Evolutionary conservation across 2,797 vertebrate genomes (phyloP).

Genomic region (Ibycter americanus): DNA sequence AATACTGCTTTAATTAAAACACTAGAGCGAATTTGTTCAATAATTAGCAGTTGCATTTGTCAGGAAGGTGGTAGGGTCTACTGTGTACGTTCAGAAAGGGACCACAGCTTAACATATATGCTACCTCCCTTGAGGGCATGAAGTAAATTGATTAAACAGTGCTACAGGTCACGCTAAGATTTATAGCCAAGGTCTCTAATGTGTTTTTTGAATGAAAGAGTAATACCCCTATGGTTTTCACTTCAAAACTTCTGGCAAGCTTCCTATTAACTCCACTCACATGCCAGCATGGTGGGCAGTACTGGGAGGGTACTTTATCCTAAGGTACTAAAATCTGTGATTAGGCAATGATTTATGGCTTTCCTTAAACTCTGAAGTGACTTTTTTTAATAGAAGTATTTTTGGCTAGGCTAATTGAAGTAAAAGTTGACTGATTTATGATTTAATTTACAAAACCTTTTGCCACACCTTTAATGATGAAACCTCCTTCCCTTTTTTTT

Average conservation of each 20-base stretch:
- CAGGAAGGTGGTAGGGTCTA: neutral
- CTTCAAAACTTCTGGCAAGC: conserved; percentile 11
- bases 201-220: conserved; percentile 47
- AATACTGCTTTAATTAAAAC: conserved; percentile 38
- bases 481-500: conserved; percentile 18
- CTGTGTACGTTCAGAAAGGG: neutral
- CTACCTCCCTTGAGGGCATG: neutral
- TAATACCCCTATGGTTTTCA: conserved; percentile 18
- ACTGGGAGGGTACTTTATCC: conserved; percentile 29
- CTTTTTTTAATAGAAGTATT: conserved; percentile 58
- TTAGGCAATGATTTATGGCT: conserved; percentile 62
- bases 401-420: conserved; percentile 71
- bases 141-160: conserved; percentile 37
- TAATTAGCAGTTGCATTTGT: conserved; percentile 19
- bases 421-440: conserved; percentile 73
- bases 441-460: conserved; percentile 73
- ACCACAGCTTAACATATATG: neutral
- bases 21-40: neutral
- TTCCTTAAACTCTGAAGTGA: conserved; percentile 52
- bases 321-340: conserved; percentile 51
- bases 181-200: conserved; percentile 43
- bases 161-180: neutral
- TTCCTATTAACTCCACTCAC: conserved; percentile 2
- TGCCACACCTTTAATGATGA: conserved; percentile 62
- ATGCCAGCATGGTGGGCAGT: conserved; percentile 32